phyloP scores from a whole-genome alignment of 2,797 vertebrate species.

The Agapornis canus region DNA sequence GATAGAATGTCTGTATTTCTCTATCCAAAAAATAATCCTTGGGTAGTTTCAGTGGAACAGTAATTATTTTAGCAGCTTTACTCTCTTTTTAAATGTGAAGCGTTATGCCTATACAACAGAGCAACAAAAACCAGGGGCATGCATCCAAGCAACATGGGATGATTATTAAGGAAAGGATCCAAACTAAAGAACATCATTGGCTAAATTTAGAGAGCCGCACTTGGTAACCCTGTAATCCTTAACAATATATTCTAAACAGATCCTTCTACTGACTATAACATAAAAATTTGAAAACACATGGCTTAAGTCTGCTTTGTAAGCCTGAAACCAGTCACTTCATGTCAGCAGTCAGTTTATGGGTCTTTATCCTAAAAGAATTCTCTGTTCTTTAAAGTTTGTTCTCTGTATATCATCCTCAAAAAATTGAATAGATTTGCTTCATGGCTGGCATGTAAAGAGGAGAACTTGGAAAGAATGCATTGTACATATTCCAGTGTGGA shows the following conservation, averaged over 20 bases:
- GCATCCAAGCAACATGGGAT: neutral
- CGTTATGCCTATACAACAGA: neutral
- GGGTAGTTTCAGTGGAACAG: slow-evolving; percentile 3
- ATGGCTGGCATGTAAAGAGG: neutral
- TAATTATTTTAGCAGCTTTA: slow-evolving; percentile 67
- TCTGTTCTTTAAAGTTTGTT: neutral
- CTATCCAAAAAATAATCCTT: slow-evolving; percentile 9
- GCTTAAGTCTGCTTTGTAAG: neutral
- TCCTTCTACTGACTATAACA: slow-evolving; percentile 22
- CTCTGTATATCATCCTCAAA: neutral
- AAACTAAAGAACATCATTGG: neutral
- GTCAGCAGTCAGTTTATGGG: neutral
- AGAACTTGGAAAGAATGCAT: neutral
- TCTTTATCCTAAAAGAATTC: slow-evolving; percentile 14
- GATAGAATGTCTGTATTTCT: slow-evolving; percentile 65
- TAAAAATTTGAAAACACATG: slow-evolving; percentile 31
- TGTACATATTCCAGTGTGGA: neutral
- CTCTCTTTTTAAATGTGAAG: neutral
- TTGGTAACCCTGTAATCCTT: slow-evolving; percentile 30
- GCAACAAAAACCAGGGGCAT: neutral
- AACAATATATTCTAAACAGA: neutral
- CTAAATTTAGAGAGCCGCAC: slow-evolving; percentile 19
- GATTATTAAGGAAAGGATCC: neutral
- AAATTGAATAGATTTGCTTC: neutral
- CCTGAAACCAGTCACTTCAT: neutral